These are phyloP conservation scores for Diaprepes abbreviatus DNA, from an alignment of 2,888 invertebrate genomes.

Conservation along the genomic window DNA sequence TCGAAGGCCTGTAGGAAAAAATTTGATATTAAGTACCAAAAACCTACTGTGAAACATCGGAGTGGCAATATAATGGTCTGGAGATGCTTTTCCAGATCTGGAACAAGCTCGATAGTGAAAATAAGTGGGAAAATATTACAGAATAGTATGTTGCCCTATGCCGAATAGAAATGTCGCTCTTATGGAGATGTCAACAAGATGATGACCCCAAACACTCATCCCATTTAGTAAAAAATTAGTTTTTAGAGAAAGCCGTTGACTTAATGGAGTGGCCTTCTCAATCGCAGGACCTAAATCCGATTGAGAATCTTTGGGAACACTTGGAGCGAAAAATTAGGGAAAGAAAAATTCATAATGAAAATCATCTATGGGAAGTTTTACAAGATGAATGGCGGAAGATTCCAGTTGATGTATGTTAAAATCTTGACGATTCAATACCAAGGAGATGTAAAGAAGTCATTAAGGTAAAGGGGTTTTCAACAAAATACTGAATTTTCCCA, in stretches of 20 bases:
- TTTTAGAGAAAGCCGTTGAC: not conserved
- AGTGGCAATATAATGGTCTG: conserved; percentile 1
- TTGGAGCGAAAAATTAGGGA: not conserved
- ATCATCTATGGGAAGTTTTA: not conserved
- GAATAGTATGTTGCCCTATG: conserved; percentile 2
- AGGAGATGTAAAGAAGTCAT: conserved; percentile 21
- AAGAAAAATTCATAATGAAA: conserved; percentile 8
- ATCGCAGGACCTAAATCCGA: conserved; percentile 8
- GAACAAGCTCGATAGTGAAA: not conserved
- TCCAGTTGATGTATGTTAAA: conserved; percentile 5
- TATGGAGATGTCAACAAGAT: not conserved
- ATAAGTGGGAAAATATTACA: conserved; percentile 9
- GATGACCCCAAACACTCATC: conserved; percentile 7
- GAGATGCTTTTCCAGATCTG: conserved; percentile 4
- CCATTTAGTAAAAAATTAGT: conserved; percentile 1
- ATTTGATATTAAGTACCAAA: not conserved
- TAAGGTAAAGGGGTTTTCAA: conserved; percentile 2
- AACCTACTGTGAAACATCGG: not conserved
- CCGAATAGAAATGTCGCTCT: not conserved
- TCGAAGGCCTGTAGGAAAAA: too few species aligned
- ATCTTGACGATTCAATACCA: conserved; percentile 13
- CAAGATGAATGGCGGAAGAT: conserved; percentile 4
- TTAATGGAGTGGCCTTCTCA: conserved; percentile 11
- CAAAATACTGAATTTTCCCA: conserved; percentile 1
- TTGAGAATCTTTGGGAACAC: conserved; percentile 8